These are phyloP conservation scores for Gandaritis pyraliata DNA, from an alignment of 2,888 invertebrate genomes.

Conservation along the genomic window DNA sequence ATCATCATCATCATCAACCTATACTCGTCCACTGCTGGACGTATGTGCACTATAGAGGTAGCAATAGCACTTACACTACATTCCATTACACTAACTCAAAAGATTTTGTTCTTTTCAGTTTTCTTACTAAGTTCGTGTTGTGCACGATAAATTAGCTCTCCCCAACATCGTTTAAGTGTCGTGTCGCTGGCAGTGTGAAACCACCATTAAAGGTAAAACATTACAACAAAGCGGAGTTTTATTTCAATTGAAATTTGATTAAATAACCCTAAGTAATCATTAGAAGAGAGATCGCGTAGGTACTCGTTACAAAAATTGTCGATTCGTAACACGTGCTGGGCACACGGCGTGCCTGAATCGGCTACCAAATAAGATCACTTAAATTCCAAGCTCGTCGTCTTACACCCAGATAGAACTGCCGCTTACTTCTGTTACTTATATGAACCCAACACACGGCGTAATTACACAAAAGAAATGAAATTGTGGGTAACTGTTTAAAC, in stretches of 20 bases:
- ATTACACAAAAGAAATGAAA: constrained; percentile 79
- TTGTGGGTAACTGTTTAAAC: constrained; percentile 64
- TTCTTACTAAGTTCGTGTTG: too few relatives aligned
- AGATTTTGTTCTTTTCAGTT: too few relatives aligned
- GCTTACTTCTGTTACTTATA: constrained; percentile 72
- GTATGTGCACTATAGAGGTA: too few relatives aligned
- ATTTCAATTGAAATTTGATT: constrained; percentile 57
- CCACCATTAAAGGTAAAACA: constrained; percentile 1
- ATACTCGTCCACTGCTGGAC: too few relatives aligned
- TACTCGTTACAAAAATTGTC: constrained; percentile 58
- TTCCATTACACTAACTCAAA: too few relatives aligned
- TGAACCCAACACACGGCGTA: constrained; percentile 67
- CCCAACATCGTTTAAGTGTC: too few relatives aligned
- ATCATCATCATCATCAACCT: too few relatives aligned
- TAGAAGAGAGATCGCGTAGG: constrained; percentile 66
- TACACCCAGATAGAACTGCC: constrained; percentile 71
- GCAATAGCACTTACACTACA: too few relatives aligned
- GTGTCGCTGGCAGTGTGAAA: too few relatives aligned
- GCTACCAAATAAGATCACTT: constrained; percentile 79
- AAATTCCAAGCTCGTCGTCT: constrained; percentile 76
- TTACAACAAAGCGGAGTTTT: constrained; percentile 11
- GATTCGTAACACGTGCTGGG: constrained; percentile 71
- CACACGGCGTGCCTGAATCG: constrained; percentile 67
- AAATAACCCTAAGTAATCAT: constrained; percentile 66
- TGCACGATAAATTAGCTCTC: too few relatives aligned